These are phyloP conservation scores for Drosophila testacea DNA, from an alignment of 2,888 invertebrate species.

Conservation along the genomic window DNA sequence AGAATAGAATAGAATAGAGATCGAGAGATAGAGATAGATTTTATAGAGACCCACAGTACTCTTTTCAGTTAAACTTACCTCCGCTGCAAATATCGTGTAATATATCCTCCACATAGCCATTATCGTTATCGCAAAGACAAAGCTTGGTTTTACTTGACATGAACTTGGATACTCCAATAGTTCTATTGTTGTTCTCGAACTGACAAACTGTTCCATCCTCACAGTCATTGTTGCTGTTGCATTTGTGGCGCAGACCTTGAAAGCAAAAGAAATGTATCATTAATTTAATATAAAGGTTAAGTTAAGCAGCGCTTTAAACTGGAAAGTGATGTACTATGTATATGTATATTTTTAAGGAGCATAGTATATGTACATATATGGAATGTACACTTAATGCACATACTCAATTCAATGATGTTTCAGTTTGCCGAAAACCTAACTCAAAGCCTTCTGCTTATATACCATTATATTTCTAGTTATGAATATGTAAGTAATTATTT, in stretches of 20 bases:
- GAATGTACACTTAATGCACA: no score
- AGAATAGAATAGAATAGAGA: not conserved
- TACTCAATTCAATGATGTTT: not conserved
- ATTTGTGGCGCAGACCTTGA: constrained; percentile 86
- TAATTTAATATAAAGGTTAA: no score
- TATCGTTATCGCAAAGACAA: constrained; percentile 88
- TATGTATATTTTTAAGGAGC: no score
- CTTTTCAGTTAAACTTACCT: constrained; percentile 53
- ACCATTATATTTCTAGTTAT: not conserved
- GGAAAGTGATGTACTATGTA: no score
- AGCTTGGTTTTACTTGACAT: constrained; percentile 86
- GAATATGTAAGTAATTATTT: not conserved
- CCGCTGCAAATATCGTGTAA: constrained; percentile 88
- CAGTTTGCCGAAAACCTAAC: not conserved
- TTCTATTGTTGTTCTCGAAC: constrained; percentile 86
- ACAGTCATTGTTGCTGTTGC: constrained; percentile 88
- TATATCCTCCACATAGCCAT: constrained; percentile 87
- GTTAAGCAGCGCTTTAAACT: no score
- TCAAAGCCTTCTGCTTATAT: not conserved
- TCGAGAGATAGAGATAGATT: no score
- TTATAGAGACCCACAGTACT: not conserved
- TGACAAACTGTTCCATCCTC: constrained; percentile 88
- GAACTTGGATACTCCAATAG: constrained; percentile 84
- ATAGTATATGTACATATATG: no score
- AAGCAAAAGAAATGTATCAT: not conserved